Base-by-base conservation (phyloP, 2,888 invertebrate species). In the Bhutanitis thaidina region DNA sequence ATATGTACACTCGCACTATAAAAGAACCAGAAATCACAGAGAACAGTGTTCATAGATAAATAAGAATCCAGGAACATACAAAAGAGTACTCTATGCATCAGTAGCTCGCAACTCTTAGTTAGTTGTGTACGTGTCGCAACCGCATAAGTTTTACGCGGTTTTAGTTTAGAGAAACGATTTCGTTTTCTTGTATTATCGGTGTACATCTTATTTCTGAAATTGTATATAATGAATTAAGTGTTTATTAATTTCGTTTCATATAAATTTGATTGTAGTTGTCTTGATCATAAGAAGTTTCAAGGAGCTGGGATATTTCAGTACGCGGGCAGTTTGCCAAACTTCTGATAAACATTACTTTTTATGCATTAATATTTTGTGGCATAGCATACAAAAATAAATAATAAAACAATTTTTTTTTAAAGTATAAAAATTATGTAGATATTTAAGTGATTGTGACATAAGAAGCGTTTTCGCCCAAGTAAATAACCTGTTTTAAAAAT, bases 251-350 rank as follows among this genome's bases (percentile, higher is more conserved):
- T 14, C 36, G n/a, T 37, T 36, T 27, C 9, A 40, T 35, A 43
- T 29, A 43, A 30, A 30, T 43, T 37, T 34, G 25, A 39, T 43
- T 7, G 30, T 32, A 5, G 16, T 46, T 39, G 38, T 15, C 41
- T 34, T 53, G 32, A 10, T 57, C 62, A 56, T 50, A 52, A 57
- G 54, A 59, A 60, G 62, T 70, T 68, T 72, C 77, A 79, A 80
- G 80, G 79, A 67, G 65, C 67, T 69, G 70, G 59, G 73, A 71
- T 84, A 87, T 86, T 85, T 77, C 74, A 61, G 81, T 83, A 72
- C 57, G 56, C 71, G 78, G 88, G 88, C 86, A 79, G 53, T 55
- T 49, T 57, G 87, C 88, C 88, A 87, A 57, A 55, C 52, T 57
- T 55, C 57, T 60, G 61, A 59, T 65, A 64, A 63, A 62, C 58